phyloP scores from a whole-genome alignment of 2,113 vertebrate genomes.

The Microcebus griseorufus region DNA sequence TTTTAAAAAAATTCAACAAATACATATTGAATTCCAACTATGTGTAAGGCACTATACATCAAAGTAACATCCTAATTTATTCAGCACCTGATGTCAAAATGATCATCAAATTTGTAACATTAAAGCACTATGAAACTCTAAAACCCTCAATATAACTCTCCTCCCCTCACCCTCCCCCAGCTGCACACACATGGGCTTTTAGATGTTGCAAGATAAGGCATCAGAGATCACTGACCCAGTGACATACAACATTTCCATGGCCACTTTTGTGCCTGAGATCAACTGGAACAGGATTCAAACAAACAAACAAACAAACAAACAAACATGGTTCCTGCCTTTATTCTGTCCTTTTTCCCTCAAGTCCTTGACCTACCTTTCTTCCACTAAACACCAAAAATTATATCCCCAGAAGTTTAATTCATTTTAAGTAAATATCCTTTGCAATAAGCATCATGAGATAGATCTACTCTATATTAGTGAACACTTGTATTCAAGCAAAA shows the following conservation, averaged over 20 bases:
- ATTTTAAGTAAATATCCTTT: not conserved
- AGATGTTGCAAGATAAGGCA: not conserved
- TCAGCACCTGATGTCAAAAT: not conserved
- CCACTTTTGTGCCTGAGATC: not conserved
- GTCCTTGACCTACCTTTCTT: not conserved
- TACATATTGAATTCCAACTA: not conserved
- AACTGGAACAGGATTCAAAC: not conserved
- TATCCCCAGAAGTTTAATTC: not conserved
- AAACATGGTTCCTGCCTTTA: not conserved
- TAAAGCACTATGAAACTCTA: not conserved
- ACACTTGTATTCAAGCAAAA: not conserved
- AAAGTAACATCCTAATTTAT: conserved; percentile 12
- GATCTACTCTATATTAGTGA: not conserved
- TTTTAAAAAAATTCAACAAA: not conserved
- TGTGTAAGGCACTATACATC: not conserved
- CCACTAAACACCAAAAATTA: not conserved
- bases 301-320: not conserved
- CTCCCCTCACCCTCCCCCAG: fast-evolving
- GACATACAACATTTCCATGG: not conserved
- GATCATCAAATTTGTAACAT: not conserved
- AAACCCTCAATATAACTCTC: not conserved
- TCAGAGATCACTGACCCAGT: not conserved
- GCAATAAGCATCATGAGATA: not conserved
- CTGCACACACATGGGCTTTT: not conserved
- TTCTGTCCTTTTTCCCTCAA: not conserved